Evolutionary conservation across 2,113 vertebrate genomes (phyloP).

Genomic region (Erinaceus europaeus): DNA sequence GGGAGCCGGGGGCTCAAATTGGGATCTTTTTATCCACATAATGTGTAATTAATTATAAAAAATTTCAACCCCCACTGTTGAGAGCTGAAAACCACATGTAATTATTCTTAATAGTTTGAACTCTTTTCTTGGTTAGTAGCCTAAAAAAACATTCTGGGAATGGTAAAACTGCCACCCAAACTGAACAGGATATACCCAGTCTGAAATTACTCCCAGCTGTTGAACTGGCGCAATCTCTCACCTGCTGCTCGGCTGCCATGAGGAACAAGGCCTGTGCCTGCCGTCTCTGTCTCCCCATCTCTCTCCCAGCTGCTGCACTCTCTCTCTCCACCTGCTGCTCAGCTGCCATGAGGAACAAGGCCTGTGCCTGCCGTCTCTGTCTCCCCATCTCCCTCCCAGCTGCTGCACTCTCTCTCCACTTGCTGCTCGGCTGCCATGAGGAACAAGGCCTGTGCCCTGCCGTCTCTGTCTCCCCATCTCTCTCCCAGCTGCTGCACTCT

Average conservation of each 20-base stretch:
- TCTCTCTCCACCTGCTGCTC: conserved; percentile 19
- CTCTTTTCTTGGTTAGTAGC: conserved; percentile 40
- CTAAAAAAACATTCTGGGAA: conserved; percentile 35
- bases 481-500: not conserved
- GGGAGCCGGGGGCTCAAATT: no score
- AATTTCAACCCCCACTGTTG: conserved; percentile 10
- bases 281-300: no score
- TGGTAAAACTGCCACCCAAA: conserved; percentile 4
- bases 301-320: conserved; percentile 3
- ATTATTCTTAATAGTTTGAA: not conserved
- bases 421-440: conserved; percentile 9
- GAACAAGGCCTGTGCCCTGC: no score
- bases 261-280: no score
- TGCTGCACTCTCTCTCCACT: conserved; percentile 40
- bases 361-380: no score
- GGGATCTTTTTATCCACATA: not conserved
- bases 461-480: no score
- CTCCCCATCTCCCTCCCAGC: no score
- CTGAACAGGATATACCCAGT: conserved; percentile 48
- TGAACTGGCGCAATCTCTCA: conserved; percentile 46
- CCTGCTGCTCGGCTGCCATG: conserved; percentile 18
- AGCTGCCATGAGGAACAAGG: conserved; percentile 37
- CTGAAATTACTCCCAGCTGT: conserved; percentile 21
- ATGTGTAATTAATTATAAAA: conserved; percentile 51
- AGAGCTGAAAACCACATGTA: conserved; percentile 54